Evolutionary conservation across 1,140 invertebrate species (phyloP), one percentile per base, ranked within the genome.

Genomic region (Asobara japonica): DNA sequence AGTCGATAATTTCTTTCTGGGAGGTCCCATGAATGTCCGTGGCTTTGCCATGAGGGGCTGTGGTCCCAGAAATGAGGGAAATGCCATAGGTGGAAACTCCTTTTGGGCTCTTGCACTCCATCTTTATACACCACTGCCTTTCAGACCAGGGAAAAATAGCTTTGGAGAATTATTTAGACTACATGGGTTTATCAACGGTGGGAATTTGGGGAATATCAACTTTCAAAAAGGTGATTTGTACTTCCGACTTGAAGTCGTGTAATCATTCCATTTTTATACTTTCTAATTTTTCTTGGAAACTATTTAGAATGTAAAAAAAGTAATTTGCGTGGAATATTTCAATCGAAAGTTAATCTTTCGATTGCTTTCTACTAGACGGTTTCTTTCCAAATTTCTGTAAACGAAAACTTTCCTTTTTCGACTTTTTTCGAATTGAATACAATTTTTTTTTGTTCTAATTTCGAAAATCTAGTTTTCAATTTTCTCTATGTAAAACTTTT

Each of bases 141-240:
- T 97, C 84, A 89, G 90, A 69, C 92, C 93, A 2, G 91, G 92
- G 16, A 88, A 89, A 76, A 92, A 92, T 64, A 91, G 92, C 27
- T 91, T 97, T 76, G 94, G 93, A 2, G 93, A 96, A 70, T 87
- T 94, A 30, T 95, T 96, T 80, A 89, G 93, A 67, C 90, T 94
- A 7, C 96, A 97, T 83, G 89, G 93, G 38, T 98, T 97, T 87
- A 75, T 95, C 51, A 97, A 95, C 86, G 92, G 90, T 60, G 96
- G 96, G 65, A 95, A 94, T 82, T 88, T 95, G 66, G 89, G 89
- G 4, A 89, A 92, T 78, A 84, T 82, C 13, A 65, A 41, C 16
- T 51, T 72, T 33, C 45, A 18, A 6, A 69, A 75, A 75, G 67
- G 74, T 75, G 61, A 60, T 41, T 61, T 10, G 7, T 31, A 16